phyloP scores from a whole-genome alignment of 2,113 vertebrate genomes.

The Brienomyrus brachyistius region DNA sequence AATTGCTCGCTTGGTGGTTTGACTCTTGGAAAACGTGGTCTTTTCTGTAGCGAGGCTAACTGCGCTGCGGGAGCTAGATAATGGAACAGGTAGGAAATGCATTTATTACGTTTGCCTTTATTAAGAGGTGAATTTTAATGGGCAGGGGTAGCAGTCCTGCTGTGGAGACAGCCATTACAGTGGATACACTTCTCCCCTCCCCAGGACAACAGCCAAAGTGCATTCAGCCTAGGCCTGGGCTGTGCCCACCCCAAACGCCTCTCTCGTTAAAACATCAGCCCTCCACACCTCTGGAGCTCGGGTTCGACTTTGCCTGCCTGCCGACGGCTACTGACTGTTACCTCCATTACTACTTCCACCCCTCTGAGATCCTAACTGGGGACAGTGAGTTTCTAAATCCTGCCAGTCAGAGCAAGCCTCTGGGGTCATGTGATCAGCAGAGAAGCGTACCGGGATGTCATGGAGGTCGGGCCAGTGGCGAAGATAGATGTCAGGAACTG shows the following conservation, averaged over 20 bases:
- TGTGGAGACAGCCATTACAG: slow-evolving; percentile 31
- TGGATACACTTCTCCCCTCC: background rate
- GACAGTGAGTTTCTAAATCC: background rate
- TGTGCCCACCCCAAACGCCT: background rate
- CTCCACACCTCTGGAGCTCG: background rate
- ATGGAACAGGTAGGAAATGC: slow-evolving; percentile 49
- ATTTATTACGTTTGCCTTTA: slow-evolving; percentile 46
- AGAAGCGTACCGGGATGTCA: background rate
- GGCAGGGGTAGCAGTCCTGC: slow-evolving; percentile 33
- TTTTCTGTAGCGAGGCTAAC: slow-evolving; percentile 38
- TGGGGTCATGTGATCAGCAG: background rate
- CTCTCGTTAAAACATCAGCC: background rate
- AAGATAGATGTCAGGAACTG: slow-evolving; percentile 15
- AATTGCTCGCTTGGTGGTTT: slow-evolving; percentile 45
- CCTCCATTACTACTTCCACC: background rate
- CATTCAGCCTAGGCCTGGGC: background rate
- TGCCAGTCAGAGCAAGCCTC: background rate
- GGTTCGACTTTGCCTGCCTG: too few species aligned
- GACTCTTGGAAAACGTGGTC: slow-evolving; percentile 29
- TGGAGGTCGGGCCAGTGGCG: background rate
- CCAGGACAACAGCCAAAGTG: slow-evolving; percentile 17
- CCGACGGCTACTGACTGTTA: background rate
- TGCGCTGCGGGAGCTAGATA: slow-evolving; percentile 35
- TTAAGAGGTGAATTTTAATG: slow-evolving; percentile 48
- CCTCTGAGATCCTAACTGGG: background rate